These are phyloP conservation scores for Molossus molossus DNA, from an alignment of 2,797 vertebrate genomes.

Conservation along the genomic window DNA sequence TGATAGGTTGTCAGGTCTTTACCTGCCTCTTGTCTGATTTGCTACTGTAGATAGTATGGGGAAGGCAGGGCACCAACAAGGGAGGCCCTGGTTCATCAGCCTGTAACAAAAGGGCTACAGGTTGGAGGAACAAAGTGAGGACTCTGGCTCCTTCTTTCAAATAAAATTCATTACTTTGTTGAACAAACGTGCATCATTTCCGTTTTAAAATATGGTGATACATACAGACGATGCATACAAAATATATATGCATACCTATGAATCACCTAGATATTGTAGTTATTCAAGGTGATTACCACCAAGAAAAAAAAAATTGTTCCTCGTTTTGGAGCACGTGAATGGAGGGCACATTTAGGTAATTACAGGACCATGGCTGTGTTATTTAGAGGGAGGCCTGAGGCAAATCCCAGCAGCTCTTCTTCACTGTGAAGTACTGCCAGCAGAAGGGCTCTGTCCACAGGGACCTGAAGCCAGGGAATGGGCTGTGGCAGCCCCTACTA, in stretches of 20 bases:
- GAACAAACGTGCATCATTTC: background rate
- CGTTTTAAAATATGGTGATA: background rate
- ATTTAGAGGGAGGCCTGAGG: no score
- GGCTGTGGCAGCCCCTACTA: background rate
- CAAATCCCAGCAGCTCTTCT: background rate
- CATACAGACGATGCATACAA: background rate
- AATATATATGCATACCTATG: background rate
- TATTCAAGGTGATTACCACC: rapidly evolving
- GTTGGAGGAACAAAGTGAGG: background rate
- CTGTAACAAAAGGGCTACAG: background rate
- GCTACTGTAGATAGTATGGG: background rate
- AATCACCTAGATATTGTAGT: rapidly evolving
- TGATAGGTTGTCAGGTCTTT: background rate
- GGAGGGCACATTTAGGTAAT: background rate
- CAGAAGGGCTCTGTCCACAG: no score
- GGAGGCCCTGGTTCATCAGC: no score
- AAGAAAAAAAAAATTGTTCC: background rate
- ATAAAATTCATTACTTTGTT: background rate
- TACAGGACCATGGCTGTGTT: rapidly evolving
- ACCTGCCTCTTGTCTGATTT: background rate
- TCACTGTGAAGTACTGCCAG: background rate
- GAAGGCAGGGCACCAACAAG: background rate
- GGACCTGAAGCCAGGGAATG: background rate
- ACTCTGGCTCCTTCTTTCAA: background rate
- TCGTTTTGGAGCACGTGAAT: rapidly evolving